These are phyloP conservation scores for Schrankia costaestrigalis DNA, from an alignment of 2,888 invertebrate genomes.

Conservation along the genomic window DNA sequence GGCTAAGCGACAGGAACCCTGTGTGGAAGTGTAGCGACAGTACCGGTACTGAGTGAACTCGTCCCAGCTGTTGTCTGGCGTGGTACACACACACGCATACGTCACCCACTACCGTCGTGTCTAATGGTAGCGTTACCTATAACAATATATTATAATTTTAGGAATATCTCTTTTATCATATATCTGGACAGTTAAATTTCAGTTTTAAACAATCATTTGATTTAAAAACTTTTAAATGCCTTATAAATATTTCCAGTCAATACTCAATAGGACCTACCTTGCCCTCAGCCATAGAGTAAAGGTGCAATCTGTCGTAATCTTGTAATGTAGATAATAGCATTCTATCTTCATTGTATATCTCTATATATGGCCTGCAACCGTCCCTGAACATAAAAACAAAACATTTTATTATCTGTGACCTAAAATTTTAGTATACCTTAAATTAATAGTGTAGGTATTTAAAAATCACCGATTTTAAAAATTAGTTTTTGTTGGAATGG, in stretches of 20 bases:
- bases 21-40: slow-evolving; percentile 94
- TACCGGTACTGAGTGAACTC: slow-evolving; percentile 91
- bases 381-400: slow-evolving; percentile 82
- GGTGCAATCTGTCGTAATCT: slow-evolving; percentile 94
- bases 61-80: slow-evolving; percentile 92
- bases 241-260: too few species aligned
- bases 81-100: slow-evolving; percentile 90
- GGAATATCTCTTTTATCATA: not conserved
- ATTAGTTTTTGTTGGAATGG: too few species aligned
- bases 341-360: slow-evolving; percentile 94
- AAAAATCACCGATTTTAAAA: too few species aligned
- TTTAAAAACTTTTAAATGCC: too few species aligned
- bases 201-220: too few species aligned
- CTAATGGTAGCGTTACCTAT: slow-evolving; percentile 83
- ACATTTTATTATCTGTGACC: not conserved
- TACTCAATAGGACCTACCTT: slow-evolving; percentile 80
- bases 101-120: slow-evolving; percentile 91
- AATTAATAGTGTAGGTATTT: too few species aligned
- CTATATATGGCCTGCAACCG: slow-evolving; percentile 96
- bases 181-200: too few species aligned
- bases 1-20: slow-evolving; percentile 88
- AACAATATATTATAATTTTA: not conserved
- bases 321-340: slow-evolving; percentile 90
- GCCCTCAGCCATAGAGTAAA: slow-evolving; percentile 85
- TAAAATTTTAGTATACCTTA: too few species aligned